Conservation (phyloP, 2,888 invertebrate species). For the Pheosia tremula region DNA sequence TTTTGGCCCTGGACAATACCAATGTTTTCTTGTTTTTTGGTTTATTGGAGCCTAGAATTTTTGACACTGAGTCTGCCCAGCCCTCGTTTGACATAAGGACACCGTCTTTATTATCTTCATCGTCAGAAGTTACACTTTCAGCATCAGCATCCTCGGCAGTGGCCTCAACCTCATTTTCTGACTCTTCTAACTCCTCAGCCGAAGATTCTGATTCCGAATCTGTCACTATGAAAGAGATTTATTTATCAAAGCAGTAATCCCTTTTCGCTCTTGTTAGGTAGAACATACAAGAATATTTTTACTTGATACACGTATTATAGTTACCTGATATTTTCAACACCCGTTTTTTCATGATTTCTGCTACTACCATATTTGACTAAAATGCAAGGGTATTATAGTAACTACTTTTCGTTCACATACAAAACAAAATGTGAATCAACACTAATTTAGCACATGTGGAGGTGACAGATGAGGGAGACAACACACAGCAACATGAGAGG, state of each 20-base stretch:
- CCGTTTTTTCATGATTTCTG: slow-evolving; percentile 60
- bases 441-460: too few species aligned
- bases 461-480: too few species aligned
- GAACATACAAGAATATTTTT: too few species aligned
- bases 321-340: slow-evolving; percentile 65
- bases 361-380: slow-evolving; percentile 53
- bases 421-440: too few species aligned
- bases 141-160: slow-evolving; percentile 40
- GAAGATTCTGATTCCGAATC: slow-evolving; percentile 64
- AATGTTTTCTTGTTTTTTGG: slow-evolving; percentile 90
- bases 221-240: slow-evolving; percentile 32
- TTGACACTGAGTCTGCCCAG: slow-evolving; percentile 93
- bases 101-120: slow-evolving; percentile 34
- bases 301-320: too few species aligned
- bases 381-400: too few species aligned
- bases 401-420: too few species aligned
- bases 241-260: too few species aligned
- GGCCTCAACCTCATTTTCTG: slow-evolving; percentile 53
- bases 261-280: too few species aligned
- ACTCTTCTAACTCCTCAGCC: slow-evolving; percentile 52
- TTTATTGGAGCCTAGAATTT: slow-evolving; percentile 90
- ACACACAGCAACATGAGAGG: too few species aligned
- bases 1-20: slow-evolving; percentile 92
- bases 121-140: slow-evolving; percentile 42
- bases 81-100: slow-evolving; percentile 84